These are phyloP conservation scores for Dusona sp. DNA, from an alignment of 2,888 invertebrate species.

Conservation along the genomic window DNA sequence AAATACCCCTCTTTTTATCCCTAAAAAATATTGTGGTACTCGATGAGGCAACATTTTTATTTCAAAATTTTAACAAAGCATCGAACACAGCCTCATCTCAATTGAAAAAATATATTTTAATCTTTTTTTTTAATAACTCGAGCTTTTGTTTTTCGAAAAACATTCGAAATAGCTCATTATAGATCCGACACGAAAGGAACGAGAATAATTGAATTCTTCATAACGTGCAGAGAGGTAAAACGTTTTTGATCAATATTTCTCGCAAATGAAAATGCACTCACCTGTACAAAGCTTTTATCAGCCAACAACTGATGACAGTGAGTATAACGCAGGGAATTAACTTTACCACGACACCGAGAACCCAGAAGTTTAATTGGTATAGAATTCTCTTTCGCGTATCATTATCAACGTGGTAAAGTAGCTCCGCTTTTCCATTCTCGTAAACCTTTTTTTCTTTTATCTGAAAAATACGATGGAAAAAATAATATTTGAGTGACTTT, in stretches of 20 bases:
- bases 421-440: constrained; percentile 74
- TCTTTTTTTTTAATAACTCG: too few relatives aligned
- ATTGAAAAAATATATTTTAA: too few relatives aligned
- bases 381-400: constrained; percentile 87
- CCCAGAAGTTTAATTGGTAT: constrained; percentile 92
- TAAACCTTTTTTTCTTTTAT: constrained; percentile 74
- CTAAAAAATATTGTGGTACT: background rate
- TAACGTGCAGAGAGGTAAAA: background rate
- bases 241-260: background rate
- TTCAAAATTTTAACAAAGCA: background rate
- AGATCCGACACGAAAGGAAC: background rate
- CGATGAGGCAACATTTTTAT: too few relatives aligned
- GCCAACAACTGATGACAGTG: constrained; percentile 90
- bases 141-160: too few relatives aligned
- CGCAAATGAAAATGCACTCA: constrained; percentile 64
- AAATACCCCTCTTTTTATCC: too few relatives aligned
- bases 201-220: background rate
- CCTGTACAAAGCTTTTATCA: constrained; percentile 90
- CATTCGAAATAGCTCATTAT: background rate
- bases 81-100: too few relatives aligned
- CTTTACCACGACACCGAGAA: constrained; percentile 92
- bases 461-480: constrained; percentile 64
- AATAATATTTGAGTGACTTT: too few relatives aligned
- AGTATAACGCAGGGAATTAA: constrained; percentile 92
- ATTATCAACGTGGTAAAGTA: constrained; percentile 82